phyloP scores from a whole-genome alignment of 2,113 vertebrate species.

The Poecilia latipinna region DNA sequence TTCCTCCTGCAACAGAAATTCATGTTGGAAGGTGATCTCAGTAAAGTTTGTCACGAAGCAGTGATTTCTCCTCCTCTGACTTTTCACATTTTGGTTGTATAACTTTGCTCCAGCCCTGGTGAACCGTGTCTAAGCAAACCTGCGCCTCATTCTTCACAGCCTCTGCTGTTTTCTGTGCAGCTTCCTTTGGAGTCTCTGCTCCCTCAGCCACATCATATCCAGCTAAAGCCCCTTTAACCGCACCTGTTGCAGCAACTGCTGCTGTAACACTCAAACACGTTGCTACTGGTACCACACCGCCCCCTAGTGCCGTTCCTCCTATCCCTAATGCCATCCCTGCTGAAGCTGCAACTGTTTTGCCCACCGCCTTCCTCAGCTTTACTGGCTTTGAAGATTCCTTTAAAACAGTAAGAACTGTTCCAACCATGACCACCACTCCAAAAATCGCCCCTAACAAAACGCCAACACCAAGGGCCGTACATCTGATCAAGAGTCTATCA shows the following conservation, averaged over 20 bases:
- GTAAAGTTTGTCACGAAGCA: neutral
- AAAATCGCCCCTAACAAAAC: neutral
- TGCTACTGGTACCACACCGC: neutral
- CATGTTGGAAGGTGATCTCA: neutral
- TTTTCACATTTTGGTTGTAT: neutral
- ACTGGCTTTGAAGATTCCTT: neutral
- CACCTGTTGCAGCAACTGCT: neutral
- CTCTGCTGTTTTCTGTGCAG: neutral
- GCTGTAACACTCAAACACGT: too few relatives aligned
- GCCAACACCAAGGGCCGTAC: neutral
- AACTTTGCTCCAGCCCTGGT: neutral
- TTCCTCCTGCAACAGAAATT: too few relatives aligned
- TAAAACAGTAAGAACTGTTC: neutral
- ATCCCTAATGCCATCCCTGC: neutral
- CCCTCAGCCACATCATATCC: neutral
- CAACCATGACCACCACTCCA: conserved; percentile 4
- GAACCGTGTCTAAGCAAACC: neutral
- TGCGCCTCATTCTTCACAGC: neutral
- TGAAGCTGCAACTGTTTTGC: too few relatives aligned
- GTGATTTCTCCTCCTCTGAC: neutral
- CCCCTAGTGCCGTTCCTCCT: neutral
- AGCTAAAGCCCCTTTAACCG: neutral
- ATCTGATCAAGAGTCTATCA: neutral
- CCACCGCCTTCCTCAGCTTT: neutral
- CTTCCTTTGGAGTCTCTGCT: neutral